phyloP scores from a whole-genome alignment of 2,113 vertebrate genomes.

The Pipa parva region DNA sequence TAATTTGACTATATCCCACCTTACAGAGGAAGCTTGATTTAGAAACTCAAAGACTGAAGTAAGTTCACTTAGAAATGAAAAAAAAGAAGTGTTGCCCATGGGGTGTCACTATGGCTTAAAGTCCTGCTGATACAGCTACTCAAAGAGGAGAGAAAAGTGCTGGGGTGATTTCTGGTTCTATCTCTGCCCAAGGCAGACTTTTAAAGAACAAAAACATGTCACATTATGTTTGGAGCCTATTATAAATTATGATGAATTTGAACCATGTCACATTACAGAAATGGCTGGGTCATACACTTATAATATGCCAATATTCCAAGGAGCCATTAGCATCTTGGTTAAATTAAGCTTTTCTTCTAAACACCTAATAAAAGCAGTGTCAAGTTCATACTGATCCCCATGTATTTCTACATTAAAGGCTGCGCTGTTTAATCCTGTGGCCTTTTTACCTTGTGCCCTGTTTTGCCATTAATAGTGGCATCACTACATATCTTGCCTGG shows the following conservation, averaged over 20 bases:
- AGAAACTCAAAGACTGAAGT: conserved; percentile 45
- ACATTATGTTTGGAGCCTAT: conserved; percentile 15
- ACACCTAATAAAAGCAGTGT: conserved; percentile 41
- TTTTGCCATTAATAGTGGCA: conserved; percentile 38
- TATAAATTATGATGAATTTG: conserved; percentile 17
- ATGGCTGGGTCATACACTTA: conserved; percentile 21
- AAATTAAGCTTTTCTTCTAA: conserved; percentile 38
- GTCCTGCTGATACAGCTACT: not conserved
- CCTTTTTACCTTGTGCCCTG: conserved; percentile 41
- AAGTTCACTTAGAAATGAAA: conserved; percentile 43
- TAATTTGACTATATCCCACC: conserved; percentile 56
- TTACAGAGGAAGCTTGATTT: conserved; percentile 44
- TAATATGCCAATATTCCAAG: conserved; percentile 21
- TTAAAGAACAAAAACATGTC: conserved; percentile 18
- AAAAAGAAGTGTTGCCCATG: conserved; percentile 28
- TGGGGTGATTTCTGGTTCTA: not conserved
- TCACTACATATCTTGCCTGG: conserved; percentile 27
- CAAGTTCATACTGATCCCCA: conserved; percentile 35
- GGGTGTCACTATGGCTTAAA: conserved; percentile 23
- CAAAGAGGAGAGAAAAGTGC: conserved; percentile 12
- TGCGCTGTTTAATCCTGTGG: conserved; percentile 28
- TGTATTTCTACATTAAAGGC: conserved; percentile 37
- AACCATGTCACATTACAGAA: conserved; percentile 19
- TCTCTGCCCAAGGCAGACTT: not conserved
- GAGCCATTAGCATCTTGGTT: conserved; percentile 34